These are phyloP conservation scores for Andrena trimmerana DNA, from an alignment of 2,888 invertebrate genomes.

Conservation along the genomic window DNA sequence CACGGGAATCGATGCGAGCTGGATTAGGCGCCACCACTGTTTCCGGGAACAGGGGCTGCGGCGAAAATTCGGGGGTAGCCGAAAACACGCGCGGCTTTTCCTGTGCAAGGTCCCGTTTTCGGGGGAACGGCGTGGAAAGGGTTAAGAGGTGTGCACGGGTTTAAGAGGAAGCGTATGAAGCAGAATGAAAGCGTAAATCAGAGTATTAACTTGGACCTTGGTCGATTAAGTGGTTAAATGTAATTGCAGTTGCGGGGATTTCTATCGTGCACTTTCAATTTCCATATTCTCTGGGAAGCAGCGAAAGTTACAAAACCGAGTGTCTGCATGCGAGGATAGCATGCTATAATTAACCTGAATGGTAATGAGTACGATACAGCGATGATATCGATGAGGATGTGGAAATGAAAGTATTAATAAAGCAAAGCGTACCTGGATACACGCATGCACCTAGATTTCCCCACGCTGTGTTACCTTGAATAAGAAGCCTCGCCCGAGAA, in stretches of 20 bases:
- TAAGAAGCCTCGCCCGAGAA: background rate
- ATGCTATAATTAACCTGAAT: no score
- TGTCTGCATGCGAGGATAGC: no score
- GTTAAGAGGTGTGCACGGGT: background rate
- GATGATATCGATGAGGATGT: background rate
- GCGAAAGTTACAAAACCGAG: no score
- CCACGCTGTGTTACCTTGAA: background rate
- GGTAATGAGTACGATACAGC: no score
- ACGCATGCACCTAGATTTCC: background rate
- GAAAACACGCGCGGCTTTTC: background rate
- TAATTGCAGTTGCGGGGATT: no score
- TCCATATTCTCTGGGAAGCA: no score
- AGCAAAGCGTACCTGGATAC: background rate
- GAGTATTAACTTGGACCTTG: no score
- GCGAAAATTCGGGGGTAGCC: background rate
- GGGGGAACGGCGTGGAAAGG: background rate
- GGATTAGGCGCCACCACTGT: conserved; percentile 30
- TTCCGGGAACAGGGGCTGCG: conserved; percentile 21
- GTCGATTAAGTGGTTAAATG: no score
- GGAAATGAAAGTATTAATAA: background rate
- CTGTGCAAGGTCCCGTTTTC: background rate
- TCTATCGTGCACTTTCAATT: no score
- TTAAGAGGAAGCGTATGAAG: background rate
- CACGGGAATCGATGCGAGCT: conserved; percentile 56
- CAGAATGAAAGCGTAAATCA: no score